Evolutionary conservation across 2,888 invertebrate species (phyloP), one percentile per base, ranked within the genome.

Genomic region (Drosophila pullipes): DNA sequence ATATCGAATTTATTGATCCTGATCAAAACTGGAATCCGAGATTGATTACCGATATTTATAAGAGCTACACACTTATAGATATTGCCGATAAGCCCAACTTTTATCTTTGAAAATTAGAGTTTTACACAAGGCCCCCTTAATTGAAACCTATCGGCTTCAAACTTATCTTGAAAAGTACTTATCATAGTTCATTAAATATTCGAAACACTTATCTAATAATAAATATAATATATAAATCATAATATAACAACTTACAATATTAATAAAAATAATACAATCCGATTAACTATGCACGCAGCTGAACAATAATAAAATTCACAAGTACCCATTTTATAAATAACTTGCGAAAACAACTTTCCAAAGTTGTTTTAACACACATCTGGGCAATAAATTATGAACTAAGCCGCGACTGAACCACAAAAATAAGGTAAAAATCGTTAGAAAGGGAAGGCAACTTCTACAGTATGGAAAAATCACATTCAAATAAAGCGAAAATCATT

Each of bases 401-500:
- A 63, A 58, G 33, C 18, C 13, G 31, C 39, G 62, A 64, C 68
- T 60, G 37, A 60, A 60, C 69, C 55, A 49, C 13, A 47, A 64
- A 57, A 68, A 55, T 33, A 10, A 73, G 47, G 53, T 62, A 54
- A 63, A 39, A 71, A 52, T 6, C 6, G 59, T 11, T 33, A 35
- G 9, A 52, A 47, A 50, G 37, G 54, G 35, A 61, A 33, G 53
- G 71, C 30, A 47, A 68, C 44, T 69, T 66, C 41, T 54, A 60
- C 31, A 41, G 16, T 35, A 44, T 64, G 39, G 39, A 41, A 78
- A 82, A 74, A 54, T 55, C 30, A 69, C 74, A 89, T 88, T 86
- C 89, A 90, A 90, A 86, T 90, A 86, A 90, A 86, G 81, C 82
- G 78, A 86, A 90, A 86, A 86, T 90, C 89, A 86, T 86, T 90